phyloP scores from a whole-genome alignment of 2,797 vertebrate genomes.

The Eurystomus glaucurus region DNA sequence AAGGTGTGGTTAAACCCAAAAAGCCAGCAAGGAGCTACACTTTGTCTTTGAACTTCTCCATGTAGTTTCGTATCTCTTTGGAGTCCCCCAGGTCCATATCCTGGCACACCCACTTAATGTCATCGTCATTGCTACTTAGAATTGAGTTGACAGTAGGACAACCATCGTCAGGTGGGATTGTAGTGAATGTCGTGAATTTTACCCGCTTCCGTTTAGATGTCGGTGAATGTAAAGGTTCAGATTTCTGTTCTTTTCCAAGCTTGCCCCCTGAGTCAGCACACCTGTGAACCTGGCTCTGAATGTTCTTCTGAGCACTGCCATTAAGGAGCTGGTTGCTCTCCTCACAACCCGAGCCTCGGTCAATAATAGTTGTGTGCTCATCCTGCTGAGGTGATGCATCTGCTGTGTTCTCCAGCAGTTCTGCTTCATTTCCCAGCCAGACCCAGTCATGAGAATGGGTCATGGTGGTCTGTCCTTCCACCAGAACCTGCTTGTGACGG shows the following conservation, averaged over 20 bases:
- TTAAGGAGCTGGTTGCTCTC: constrained; percentile 90
- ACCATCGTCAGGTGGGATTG: constrained; percentile 87
- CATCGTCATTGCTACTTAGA: constrained; percentile 85
- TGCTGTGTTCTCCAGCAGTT: constrained; percentile 89
- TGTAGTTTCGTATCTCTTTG: constrained; percentile 89
- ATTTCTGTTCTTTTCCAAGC: constrained; percentile 84
- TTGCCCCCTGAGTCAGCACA: constrained; percentile 75
- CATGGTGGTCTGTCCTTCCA: constrained; percentile 90
- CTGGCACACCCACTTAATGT: constrained; percentile 94
- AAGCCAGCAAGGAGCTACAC: constrained; percentile 47
- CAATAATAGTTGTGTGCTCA: constrained; percentile 91
- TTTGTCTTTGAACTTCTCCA: constrained; percentile 91
- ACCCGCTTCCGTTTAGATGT: constrained; percentile 94
- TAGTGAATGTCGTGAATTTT: constrained; percentile 94
- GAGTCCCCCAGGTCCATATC: constrained; percentile 89
- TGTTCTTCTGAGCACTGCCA: constrained; percentile 84
- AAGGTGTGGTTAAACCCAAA: constrained; percentile 61
- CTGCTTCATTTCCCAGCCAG: constrained; percentile 94
- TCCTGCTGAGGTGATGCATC: constrained; percentile 87
- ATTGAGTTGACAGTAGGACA: constrained; percentile 88
- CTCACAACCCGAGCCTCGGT: constrained; percentile 82
- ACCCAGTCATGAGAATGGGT: constrained; percentile 98
- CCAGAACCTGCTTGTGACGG: constrained; percentile 93
- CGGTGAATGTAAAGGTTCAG: constrained; percentile 90
- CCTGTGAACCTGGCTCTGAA: constrained; percentile 87